Percentiles rank a stretch among this genome's conserved stretches.
These are phyloP conservation scores for Xanthorhoe designata DNA, from an alignment of 2,888 invertebrate genomes.

Conservation along the genomic window DNA sequence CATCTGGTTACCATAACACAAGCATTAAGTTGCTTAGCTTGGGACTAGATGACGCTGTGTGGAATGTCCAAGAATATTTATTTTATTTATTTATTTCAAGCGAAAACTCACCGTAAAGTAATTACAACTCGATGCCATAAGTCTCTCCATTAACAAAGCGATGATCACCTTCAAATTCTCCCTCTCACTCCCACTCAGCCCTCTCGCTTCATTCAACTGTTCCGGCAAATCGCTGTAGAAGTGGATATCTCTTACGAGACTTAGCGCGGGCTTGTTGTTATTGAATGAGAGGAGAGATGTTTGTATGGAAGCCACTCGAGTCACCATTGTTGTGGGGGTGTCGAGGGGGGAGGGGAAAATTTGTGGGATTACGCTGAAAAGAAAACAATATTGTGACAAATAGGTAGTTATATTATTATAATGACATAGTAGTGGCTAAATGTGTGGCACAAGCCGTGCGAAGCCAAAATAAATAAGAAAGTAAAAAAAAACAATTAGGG, in stretches of 20 bases:
- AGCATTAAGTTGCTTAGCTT: too few relatives aligned
- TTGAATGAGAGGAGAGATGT: conserved; percentile 63
- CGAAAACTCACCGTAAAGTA: conserved; percentile 86
- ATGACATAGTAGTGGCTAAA: too few relatives aligned
- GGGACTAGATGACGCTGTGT: too few relatives aligned
- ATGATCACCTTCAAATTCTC: conserved; percentile 58
- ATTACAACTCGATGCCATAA: conserved; percentile 88
- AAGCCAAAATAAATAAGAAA: too few relatives aligned
- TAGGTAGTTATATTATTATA: too few relatives aligned
- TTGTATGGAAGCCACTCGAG: conserved; percentile 60
- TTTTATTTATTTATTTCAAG: too few relatives aligned
- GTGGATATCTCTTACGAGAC: conserved; percentile 68
- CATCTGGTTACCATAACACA: too few relatives aligned
- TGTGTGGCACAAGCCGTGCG: too few relatives aligned
- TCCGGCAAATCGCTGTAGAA: conserved; percentile 73
- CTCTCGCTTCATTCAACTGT: conserved; percentile 51
- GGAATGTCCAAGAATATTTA: too few relatives aligned
- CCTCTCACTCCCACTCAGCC: conserved; percentile 41
- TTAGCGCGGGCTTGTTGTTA: conserved; percentile 54
- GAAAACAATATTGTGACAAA: neutral
- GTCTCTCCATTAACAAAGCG: conserved; percentile 61
- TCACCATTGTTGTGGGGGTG: conserved; percentile 63
- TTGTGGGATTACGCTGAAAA: conserved; percentile 67
- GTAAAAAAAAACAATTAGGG: too few relatives aligned
- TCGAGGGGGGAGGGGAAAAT: conserved; percentile 59